Percentiles rank a stretch among this genome's conserved stretches.
Conservation (phyloP, 1,140 invertebrate species). For the Lineus longissimus region DNA sequence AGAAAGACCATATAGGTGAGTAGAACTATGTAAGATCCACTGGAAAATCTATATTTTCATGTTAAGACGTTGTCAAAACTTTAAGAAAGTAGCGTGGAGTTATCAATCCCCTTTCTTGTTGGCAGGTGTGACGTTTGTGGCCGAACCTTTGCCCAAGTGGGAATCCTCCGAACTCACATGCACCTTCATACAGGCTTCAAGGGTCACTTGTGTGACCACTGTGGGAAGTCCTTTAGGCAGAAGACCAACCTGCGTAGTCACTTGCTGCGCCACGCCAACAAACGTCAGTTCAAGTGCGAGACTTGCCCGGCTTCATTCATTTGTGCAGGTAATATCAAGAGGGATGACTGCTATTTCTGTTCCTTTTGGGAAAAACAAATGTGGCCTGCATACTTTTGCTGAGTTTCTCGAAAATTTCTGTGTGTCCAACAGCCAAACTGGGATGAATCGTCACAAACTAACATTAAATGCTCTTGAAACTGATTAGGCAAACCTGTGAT, state of each 20-base stretch:
- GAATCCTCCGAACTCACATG: conserved; percentile 53
- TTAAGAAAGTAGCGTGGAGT: too few relatives aligned
- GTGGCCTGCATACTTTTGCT: too few relatives aligned
- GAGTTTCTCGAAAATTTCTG: too few relatives aligned
- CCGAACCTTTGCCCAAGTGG: conserved; percentile 49
- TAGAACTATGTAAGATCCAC: background rate
- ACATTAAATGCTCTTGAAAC: too few relatives aligned
- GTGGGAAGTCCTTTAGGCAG: conserved; percentile 55
- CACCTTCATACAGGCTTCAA: conserved; percentile 50
- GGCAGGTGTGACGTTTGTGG: conserved; percentile 51
- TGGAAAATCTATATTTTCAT: too few relatives aligned
- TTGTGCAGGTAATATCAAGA: conserved; percentile 52
- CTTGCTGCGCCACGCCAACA: conserved; percentile 47
- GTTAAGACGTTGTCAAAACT: too few relatives aligned
- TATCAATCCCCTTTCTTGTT: too few relatives aligned
- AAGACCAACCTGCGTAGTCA: conserved; percentile 53
- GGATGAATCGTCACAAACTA: background rate
- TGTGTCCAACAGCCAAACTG: background rate
- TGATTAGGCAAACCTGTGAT: too few relatives aligned
- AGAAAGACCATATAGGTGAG: conserved; percentile 51
- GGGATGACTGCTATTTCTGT: too few relatives aligned
- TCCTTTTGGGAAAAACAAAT: too few relatives aligned
- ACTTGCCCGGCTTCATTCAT: conserved; percentile 49
- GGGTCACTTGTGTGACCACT: conserved; percentile 52
- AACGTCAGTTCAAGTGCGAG: conserved; percentile 44